Conservation (phyloP, 2,113 vertebrate genomes). For the Butorides virescens region DNA sequence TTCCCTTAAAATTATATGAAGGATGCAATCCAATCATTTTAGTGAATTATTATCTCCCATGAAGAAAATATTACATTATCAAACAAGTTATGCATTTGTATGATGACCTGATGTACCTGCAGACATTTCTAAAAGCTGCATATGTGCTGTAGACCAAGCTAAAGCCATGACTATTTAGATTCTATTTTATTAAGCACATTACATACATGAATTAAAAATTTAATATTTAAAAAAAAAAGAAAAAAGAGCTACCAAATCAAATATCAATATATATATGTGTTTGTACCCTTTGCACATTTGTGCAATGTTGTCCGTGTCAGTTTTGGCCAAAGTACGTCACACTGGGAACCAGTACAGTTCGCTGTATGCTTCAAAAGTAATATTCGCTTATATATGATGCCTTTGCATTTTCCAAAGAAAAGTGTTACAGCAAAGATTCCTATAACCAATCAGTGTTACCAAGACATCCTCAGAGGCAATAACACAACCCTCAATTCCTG, state of each 20-base stretch:
- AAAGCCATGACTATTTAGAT: neutral
- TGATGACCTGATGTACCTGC: neutral
- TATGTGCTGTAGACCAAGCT: neutral
- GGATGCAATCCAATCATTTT: neutral
- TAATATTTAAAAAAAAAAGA: neutral
- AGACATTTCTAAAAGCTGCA: neutral
- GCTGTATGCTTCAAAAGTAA: neutral
- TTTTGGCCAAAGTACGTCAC: neutral
- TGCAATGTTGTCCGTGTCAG: fast-evolving
- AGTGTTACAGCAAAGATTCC: neutral
- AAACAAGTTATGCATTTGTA: neutral
- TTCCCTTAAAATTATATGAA: neutral
- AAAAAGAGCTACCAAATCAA: neutral
- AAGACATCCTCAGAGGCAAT: neutral
- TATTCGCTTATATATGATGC: fast-evolving
- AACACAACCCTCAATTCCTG: neutral
- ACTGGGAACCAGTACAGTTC: fast-evolving
- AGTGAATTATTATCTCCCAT: neutral
- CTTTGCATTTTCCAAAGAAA: neutral
- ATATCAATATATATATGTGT: fast-evolving
- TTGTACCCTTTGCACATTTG: neutral
- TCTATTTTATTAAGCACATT: neutral
- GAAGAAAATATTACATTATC: neutral
- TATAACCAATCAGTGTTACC: neutral
- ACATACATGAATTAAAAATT: neutral